A percentile compares a stretch with the other conserved stretches of the same genome.
Evolutionary conservation across 1,140 invertebrate species (phyloP).

Genomic region (Carposina sasakii): DNA sequence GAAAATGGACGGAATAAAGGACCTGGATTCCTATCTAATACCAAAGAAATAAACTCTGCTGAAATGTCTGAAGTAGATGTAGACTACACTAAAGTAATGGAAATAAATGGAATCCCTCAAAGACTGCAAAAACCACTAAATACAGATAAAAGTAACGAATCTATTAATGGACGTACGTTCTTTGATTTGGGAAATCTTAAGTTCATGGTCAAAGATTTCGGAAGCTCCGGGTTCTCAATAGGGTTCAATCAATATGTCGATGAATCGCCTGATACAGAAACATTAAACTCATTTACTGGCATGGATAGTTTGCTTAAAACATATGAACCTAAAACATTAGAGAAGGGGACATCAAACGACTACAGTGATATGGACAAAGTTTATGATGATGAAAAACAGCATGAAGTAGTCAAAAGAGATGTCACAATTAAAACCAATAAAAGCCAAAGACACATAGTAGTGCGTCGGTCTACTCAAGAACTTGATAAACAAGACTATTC

Average conservation of each 20-base stretch:
- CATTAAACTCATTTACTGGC: constrained; percentile 49
- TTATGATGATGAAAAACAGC: constrained; percentile 14
- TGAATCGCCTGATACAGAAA: constrained; percentile 48
- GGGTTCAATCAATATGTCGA: constrained; percentile 54
- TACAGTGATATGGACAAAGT: too few relatives aligned
- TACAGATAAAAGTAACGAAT: constrained; percentile 23
- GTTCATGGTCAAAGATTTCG: constrained; percentile 51
- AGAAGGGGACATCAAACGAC: too few relatives aligned
- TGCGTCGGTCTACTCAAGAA: constrained; percentile 19
- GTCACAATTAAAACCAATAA: constrained; percentile 10
- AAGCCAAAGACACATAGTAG: constrained; percentile 21
- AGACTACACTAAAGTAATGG: constrained; percentile 38
- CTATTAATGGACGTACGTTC: constrained; percentile 15
- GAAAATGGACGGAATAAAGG: too few relatives aligned
- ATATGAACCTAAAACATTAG: too few relatives aligned
- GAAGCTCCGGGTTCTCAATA: constrained; percentile 51
- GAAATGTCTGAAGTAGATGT: constrained; percentile 40
- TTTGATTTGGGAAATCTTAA: constrained; percentile 37
- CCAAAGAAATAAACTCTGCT: constrained; percentile 50
- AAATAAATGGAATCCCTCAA: constrained; percentile 39
- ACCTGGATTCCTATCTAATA: constrained; percentile 33
- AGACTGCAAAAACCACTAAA: constrained; percentile 49
- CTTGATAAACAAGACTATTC: constrained; percentile 26
- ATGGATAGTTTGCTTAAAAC: constrained; percentile 48
- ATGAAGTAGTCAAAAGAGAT: constrained; percentile 27